A percentile compares a stretch with the other conserved stretches of the same genome.
Conservation (phyloP, 2,797 vertebrate species). For the Semotilus atromaculatus region DNA sequence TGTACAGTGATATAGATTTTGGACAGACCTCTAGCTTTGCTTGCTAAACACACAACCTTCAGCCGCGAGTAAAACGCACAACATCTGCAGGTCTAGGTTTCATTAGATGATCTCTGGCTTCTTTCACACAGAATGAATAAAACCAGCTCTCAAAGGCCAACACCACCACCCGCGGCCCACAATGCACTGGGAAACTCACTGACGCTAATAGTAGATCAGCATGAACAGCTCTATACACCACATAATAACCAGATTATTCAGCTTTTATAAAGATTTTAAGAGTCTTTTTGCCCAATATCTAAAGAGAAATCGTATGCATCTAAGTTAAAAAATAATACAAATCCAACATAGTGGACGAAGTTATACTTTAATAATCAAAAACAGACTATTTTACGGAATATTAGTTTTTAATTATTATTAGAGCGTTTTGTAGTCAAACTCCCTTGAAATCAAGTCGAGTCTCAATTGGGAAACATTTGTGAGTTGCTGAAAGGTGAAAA, state of each 20-base stretch:
- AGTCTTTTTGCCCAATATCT: background rate
- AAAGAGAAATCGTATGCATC: background rate
- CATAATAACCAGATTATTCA: background rate
- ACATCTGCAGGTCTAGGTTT: background rate
- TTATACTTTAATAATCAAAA: background rate
- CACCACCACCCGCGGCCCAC: background rate
- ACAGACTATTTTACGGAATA: background rate
- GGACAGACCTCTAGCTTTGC: no score
- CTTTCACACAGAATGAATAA: constrained; percentile 55
- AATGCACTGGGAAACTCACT: constrained; percentile 13
- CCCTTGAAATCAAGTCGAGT: background rate
- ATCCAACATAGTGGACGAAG: background rate
- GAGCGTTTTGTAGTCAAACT: background rate
- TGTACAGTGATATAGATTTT: no score
- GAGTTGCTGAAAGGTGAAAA: background rate
- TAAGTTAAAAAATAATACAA: background rate
- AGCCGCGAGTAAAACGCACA: constrained; percentile 43
- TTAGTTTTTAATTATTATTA: background rate
- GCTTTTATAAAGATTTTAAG: background rate
- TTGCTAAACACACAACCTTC: background rate
- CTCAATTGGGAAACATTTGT: background rate
- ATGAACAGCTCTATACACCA: background rate
- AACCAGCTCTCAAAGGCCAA: constrained; percentile 57
- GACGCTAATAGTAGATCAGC: background rate
- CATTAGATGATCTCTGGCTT: constrained; percentile 64